Evolutionary conservation across 2,888 invertebrate species (phyloP).

Genomic region (Cantharis rufa): DNA sequence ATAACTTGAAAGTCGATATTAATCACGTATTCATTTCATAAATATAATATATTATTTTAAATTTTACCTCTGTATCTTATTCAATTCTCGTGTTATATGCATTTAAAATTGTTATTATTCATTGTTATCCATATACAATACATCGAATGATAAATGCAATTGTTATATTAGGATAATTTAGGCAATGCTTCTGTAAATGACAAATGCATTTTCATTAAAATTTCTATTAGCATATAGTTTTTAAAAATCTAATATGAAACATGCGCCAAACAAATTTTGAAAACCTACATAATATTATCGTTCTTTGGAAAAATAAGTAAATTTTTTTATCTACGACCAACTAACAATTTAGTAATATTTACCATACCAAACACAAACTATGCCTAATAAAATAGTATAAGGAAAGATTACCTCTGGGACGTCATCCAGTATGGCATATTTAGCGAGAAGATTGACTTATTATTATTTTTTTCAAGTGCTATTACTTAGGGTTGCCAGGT

Average conservation of each 20-base stretch:
- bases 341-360: background rate
- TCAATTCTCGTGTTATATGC: too few species aligned
- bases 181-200: background rate
- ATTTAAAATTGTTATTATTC: too few species aligned
- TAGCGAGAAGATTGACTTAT: background rate
- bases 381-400: background rate
- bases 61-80: too few species aligned
- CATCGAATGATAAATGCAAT: background rate
- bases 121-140: too few species aligned
- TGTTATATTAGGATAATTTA: background rate
- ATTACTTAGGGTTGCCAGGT: background rate
- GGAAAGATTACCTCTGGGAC: background rate
- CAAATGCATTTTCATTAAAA: background rate
- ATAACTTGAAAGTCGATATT: too few species aligned
- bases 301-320: background rate
- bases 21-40: too few species aligned
- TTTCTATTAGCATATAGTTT: background rate
- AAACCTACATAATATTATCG: background rate
- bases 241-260: background rate
- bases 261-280: background rate
- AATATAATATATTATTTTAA: too few species aligned
- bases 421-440: background rate
- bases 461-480: background rate
- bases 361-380: background rate
- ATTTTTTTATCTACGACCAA: background rate